Evolutionary conservation across 1,140 invertebrate genomes (phyloP).

Genomic region (Lucilia cuprina): DNA sequence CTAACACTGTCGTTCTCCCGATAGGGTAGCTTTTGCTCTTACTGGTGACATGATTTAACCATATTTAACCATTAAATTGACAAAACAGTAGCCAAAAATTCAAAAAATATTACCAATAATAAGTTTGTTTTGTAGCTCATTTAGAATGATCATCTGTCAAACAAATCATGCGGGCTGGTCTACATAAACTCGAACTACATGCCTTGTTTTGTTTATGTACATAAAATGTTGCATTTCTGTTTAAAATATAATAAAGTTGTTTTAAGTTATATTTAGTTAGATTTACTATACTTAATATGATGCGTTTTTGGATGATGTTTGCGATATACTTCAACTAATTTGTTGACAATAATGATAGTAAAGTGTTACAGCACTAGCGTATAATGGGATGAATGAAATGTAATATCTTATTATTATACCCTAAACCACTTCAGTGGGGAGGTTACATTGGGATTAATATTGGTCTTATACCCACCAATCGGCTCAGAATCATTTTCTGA

Average conservation of each 20-base stretch:
- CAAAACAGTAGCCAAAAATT: neutral
- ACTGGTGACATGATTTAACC: neutral
- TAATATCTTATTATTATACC: too few relatives aligned
- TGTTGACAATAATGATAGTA: too few relatives aligned
- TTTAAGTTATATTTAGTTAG: neutral
- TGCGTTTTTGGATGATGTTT: neutral
- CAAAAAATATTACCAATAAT: neutral
- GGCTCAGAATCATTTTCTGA: too few relatives aligned
- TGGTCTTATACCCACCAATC: too few relatives aligned
- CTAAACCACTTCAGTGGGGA: too few relatives aligned
- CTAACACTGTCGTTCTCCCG: neutral
- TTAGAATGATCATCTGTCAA: slow-evolving; percentile 15
- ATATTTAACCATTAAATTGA: neutral
- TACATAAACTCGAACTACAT: neutral
- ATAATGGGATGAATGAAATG: too few relatives aligned
- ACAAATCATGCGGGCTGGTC: neutral
- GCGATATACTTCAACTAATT: neutral
- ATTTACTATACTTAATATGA: too few relatives aligned
- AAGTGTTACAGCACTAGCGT: too few relatives aligned
- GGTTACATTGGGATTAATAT: too few relatives aligned
- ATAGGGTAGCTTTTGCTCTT: neutral
- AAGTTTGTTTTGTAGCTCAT: slow-evolving; percentile 1
- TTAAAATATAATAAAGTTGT: neutral
- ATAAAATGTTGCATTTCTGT: too few relatives aligned
- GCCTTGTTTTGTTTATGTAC: neutral